phyloP scores from a whole-genome alignment of 1,140 invertebrate genomes.

The Tenebrio molitor region DNA sequence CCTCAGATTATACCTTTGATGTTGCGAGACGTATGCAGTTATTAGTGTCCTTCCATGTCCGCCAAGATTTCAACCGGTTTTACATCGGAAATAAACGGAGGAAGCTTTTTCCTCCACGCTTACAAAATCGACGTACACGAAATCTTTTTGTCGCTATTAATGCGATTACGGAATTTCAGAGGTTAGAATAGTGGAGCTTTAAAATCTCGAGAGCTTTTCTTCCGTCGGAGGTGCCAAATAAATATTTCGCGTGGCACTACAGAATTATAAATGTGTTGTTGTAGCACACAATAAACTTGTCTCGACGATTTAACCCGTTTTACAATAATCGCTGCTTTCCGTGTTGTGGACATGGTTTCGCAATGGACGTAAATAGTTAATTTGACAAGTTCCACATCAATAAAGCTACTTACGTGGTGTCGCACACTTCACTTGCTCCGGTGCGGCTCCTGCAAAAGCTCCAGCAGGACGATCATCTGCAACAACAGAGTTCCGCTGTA shows the following conservation, averaged over 20 bases:
- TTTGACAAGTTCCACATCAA: slow-evolving; percentile 18
- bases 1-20: too few species aligned
- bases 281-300: slow-evolving; percentile 3
- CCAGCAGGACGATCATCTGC: not conserved
- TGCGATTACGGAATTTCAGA: too few species aligned
- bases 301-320: slow-evolving; percentile 24
- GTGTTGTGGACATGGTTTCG: not conserved
- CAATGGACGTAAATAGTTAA: slow-evolving; percentile 11
- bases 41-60: too few species aligned
- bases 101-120: too few species aligned
- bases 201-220: too few species aligned
- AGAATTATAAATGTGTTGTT: not conserved
- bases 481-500: not conserved
- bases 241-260: not conserved
- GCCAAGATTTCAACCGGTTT: too few species aligned
- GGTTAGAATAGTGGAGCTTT: too few species aligned
- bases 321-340: slow-evolving; percentile 6
- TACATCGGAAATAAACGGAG: too few species aligned
- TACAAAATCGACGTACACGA: too few species aligned
- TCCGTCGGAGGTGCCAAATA: too few species aligned
- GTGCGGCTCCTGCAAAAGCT: not conserved
- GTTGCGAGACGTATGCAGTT: too few species aligned
- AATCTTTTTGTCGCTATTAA: too few species aligned
- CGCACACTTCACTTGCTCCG: slow-evolving; percentile 12
- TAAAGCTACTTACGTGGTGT: slow-evolving; percentile 6